phyloP scores from a whole-genome alignment of 2,888 invertebrate species.

The Oligia fasciuncula region DNA sequence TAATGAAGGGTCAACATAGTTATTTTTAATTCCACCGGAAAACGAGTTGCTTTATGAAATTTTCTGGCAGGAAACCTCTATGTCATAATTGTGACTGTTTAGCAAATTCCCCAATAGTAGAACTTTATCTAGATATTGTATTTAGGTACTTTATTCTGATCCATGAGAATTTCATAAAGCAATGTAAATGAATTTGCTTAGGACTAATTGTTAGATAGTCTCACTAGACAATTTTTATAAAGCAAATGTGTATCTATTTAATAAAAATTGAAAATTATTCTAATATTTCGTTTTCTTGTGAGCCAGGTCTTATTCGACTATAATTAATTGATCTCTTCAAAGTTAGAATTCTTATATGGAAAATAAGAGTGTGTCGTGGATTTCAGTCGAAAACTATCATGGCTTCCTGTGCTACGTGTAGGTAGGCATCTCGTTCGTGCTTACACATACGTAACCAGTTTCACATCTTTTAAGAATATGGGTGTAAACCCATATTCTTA shows the following conservation, averaged over 20 bases:
- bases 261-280: constrained; percentile 79
- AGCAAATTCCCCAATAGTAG: constrained; percentile 43
- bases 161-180: constrained; percentile 65
- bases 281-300: constrained; percentile 46
- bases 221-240: constrained; percentile 85
- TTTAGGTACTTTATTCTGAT: constrained; percentile 34
- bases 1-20: constrained; percentile 62
- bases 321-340: not conserved
- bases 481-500: no score
- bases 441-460: not conserved
- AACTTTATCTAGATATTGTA: constrained; percentile 34
- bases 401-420: not conserved
- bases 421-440: not conserved
- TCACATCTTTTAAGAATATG: no score
- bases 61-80: constrained; percentile 9
- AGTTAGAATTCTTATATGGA: no score
- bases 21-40: constrained; percentile 69
- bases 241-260: constrained; percentile 84
- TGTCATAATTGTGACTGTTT: constrained; percentile 22
- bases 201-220: constrained; percentile 83
- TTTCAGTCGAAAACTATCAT: not conserved
- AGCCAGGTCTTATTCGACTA: not conserved
- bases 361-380: not conserved
- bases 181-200: constrained; percentile 75
- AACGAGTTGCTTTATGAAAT: constrained; percentile 61